phyloP scores from a whole-genome alignment of 2,797 vertebrate genomes.

The Helostoma temminkii region DNA sequence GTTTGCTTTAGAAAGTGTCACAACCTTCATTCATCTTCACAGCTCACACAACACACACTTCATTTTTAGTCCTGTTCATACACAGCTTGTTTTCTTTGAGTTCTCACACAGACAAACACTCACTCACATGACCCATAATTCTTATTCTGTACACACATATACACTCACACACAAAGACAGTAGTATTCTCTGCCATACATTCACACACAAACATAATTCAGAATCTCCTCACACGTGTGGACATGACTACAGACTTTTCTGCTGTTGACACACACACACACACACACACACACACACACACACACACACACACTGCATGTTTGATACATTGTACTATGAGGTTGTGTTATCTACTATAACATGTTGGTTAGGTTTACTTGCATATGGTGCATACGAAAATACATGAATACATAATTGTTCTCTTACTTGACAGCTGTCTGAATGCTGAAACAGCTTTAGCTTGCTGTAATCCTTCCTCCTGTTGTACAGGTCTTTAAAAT shows the following conservation, averaged over 20 bases:
- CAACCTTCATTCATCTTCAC: constrained; percentile 75
- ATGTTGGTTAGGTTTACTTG: no score
- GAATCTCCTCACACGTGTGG: constrained; percentile 50
- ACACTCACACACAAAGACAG: constrained; percentile 55
- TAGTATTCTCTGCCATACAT: constrained; percentile 56
- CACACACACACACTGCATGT: constrained; percentile 31
- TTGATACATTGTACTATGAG: constrained; percentile 58
- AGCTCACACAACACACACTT: constrained; percentile 47
- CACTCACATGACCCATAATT: constrained; percentile 58
- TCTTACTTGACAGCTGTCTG: no score
- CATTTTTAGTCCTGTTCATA: constrained; percentile 53
- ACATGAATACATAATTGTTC: no score
- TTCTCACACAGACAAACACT: constrained; percentile 59
- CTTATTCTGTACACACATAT: constrained; percentile 37
- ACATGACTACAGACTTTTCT: constrained; percentile 23
- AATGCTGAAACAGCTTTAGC: no score
- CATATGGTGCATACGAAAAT: no score
- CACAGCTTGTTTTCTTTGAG: constrained; percentile 64
- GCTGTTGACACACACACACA: constrained; percentile 39
- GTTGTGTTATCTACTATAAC: constrained; percentile 70
- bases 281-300: constrained; percentile 33
- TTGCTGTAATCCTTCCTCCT: no score
- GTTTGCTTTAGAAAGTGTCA: constrained; percentile 70
- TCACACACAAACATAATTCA: constrained; percentile 53
- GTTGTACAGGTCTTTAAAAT: no score